A percentile compares a stretch with the other conserved stretches of the same genome.
phyloP scores from a whole-genome alignment of 2,113 vertebrate genomes.

The Gallinago paraguaiae region DNA sequence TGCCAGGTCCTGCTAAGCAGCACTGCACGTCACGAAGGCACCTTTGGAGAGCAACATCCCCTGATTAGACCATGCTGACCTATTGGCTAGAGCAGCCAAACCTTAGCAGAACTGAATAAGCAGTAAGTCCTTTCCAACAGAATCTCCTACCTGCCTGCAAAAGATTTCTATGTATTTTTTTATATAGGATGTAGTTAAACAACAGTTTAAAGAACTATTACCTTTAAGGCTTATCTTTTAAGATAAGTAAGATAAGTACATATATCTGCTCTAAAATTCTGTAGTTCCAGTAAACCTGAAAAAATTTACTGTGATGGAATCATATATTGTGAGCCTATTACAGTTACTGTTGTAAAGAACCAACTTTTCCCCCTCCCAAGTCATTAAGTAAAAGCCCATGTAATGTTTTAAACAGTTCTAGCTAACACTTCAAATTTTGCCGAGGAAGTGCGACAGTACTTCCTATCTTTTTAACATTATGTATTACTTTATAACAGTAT shows the following conservation, averaged over 20 bases:
- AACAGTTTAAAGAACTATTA: not conserved
- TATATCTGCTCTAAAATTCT: not conserved
- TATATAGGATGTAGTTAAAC: not conserved
- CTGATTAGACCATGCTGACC: not conserved
- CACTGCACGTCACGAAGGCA: fast-evolving
- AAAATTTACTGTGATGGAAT: not conserved
- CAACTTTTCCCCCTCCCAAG: not conserved
- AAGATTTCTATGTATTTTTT: not conserved
- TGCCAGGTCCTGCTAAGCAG: not conserved
- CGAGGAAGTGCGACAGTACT: not conserved
- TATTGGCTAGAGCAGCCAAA: not conserved
- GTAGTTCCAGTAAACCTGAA: not conserved
- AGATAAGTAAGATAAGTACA: not conserved
- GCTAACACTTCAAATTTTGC: not conserved
- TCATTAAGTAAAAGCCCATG: not conserved
- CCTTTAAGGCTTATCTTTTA: not conserved
- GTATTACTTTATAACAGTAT: not conserved
- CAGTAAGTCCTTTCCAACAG: not conserved
- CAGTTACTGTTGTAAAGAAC: not conserved
- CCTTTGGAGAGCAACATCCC: fast-evolving
- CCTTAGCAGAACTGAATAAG: not conserved
- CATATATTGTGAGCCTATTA: not conserved
- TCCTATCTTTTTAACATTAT: not conserved
- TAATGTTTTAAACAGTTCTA: not conserved
- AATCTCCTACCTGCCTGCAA: not conserved